These are phyloP conservation scores for Polia nebulosa DNA, from an alignment of 2,888 invertebrate genomes.

Conservation along the genomic window DNA sequence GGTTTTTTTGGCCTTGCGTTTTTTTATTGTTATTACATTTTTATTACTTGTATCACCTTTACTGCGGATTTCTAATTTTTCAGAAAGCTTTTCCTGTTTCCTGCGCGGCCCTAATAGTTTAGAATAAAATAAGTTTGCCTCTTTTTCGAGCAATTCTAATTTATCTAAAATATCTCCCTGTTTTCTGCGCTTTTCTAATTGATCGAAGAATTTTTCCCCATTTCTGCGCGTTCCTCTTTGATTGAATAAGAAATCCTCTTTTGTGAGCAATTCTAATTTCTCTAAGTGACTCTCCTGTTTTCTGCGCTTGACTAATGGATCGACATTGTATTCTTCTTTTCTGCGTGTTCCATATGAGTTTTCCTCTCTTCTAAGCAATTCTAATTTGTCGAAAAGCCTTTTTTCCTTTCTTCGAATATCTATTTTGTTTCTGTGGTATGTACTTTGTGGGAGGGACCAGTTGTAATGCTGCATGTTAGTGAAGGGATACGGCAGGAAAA, in stretches of 20 bases:
- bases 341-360: constrained; percentile 41
- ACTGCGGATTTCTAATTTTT: constrained; percentile 27
- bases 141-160: neutral
- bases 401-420: neutral
- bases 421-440: constrained; percentile 42
- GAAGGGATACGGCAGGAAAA: constrained; percentile 79
- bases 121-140: constrained; percentile 37
- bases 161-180: neutral
- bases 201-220: neutral
- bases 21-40: constrained; percentile 35
- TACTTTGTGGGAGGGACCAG: constrained; percentile 41
- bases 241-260: neutral
- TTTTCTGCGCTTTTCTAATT: neutral
- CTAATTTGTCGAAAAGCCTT: constrained; percentile 61
- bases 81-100: constrained; percentile 52
- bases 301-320: neutral
- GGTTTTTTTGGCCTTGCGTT: constrained; percentile 56
- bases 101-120: constrained; percentile 64
- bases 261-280: neutral
- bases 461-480: constrained; percentile 71
- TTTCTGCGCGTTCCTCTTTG: neutral
- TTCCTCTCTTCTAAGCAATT: constrained; percentile 14
- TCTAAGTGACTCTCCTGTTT: neutral
- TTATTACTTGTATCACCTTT: neutral
- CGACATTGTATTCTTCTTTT: constrained; percentile 52